Base-by-base conservation (phyloP, 2,797 vertebrate species). In the Chanos chanos region DNA sequence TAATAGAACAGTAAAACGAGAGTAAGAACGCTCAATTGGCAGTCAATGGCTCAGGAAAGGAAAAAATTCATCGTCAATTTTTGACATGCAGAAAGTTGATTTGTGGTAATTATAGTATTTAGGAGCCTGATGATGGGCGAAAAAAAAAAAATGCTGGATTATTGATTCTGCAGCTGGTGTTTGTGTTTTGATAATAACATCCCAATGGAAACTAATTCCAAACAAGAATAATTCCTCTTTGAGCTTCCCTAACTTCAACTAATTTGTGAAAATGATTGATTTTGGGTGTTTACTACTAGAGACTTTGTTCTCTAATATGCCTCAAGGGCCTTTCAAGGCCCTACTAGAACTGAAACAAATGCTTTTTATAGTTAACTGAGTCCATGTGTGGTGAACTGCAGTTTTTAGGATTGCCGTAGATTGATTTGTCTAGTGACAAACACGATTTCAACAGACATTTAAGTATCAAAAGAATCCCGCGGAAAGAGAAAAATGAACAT, bases 241-340 rank as follows among this genome's bases (percentile, higher is more conserved):
- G 27, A 1, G 25, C 39, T 25, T 16, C 36, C 22, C 43, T 31
- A 34, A 31, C 37, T n/a, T n/a, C n/a, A 64, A 27, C 34, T 39
- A 44, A 52, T 49, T 49, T 39, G 44, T 33, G 39, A 25, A 21
- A 51, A 22, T 12, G 25, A 70, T 61, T 27, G 39, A 40, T 10
- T 39, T 34, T 1, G 28, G 19, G 39, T 47, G 52, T 65, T 61
- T 61, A 31, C 1, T 10, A 19, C 15, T 27, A 15, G 7, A 54
- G 10, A 36, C 13, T 61, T 61, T 24, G 44, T 25, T 51, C 25
- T 61, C 39, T 30, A 36, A 47, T 18, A 37, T 27, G 30, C 43
- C 36, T 24, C 33, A 13, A 21, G 30, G 37, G 24, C 45, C 51
- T 39, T 15, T n/a, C n/a, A n/a, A n/a, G 41, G 30, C 54, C 19